Conservation (phyloP, 1,140 invertebrate genomes). For the Drosophila asahinai region DNA sequence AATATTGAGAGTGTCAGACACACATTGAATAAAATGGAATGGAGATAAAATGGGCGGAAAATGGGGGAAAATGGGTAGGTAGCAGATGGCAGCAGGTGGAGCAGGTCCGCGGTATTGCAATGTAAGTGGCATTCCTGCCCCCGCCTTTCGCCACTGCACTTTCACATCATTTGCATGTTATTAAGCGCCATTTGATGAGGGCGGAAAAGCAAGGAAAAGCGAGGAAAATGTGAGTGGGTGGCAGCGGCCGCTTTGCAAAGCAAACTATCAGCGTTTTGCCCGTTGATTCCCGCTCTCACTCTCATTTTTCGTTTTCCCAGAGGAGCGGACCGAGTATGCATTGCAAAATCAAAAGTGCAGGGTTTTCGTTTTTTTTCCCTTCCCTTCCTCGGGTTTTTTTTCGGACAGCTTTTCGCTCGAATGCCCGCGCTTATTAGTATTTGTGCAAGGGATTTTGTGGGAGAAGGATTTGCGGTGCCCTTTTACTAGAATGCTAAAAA, state of each 20-base stretch:
- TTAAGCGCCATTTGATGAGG: constrained; percentile 42
- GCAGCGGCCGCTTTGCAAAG: constrained; percentile 12
- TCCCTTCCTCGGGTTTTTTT: background rate
- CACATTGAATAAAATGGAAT: constrained; percentile 39
- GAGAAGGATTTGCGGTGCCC: constrained; percentile 38
- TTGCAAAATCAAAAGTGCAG: constrained; percentile 36
- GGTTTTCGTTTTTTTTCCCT: constrained; percentile 1
- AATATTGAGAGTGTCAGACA: constrained; percentile 58
- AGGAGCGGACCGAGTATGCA: background rate
- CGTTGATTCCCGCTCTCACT: constrained; percentile 12
- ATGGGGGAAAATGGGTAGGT: background rate
- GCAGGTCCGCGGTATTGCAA: constrained; percentile 34
- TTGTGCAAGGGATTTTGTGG: constrained; percentile 46
- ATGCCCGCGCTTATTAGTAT: constrained; percentile 45
- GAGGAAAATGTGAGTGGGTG: constrained; percentile 2
- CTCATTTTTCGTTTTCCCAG: constrained; percentile 14
- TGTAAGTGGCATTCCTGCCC: constrained; percentile 40
- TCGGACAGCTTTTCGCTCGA: constrained; percentile 39
- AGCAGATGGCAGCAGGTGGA: constrained; percentile 11
- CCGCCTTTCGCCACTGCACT: constrained; percentile 35
- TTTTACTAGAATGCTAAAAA: constrained; percentile 8
- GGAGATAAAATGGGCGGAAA: constrained; percentile 27
- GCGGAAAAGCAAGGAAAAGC: background rate
- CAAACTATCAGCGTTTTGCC: constrained; percentile 26
- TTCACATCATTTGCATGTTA: constrained; percentile 62